phyloP scores from a whole-genome alignment of 2,113 vertebrate genomes.

The Clarias gariepinus region DNA sequence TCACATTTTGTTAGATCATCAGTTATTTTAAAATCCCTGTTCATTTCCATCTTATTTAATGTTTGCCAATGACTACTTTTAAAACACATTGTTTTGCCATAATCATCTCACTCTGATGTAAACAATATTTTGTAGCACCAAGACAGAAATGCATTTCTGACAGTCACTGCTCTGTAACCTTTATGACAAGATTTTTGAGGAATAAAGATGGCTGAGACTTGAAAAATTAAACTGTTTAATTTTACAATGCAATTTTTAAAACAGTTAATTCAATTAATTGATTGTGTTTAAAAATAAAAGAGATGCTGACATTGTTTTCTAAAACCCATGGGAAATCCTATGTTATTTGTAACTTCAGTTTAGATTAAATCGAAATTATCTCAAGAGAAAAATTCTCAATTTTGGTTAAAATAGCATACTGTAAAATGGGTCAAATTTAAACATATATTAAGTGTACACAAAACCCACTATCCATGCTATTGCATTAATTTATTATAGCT shows the following conservation, averaged over 20 bases:
- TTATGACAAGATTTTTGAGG: conserved; percentile 11
- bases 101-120: conserved; percentile 17
- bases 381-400: not conserved
- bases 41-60: conserved; percentile 18
- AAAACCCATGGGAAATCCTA: no score
- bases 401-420: not conserved
- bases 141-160: conserved; percentile 34
- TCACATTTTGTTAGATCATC: conserved; percentile 6
- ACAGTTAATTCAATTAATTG: not conserved
- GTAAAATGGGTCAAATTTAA: not conserved
- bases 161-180: conserved; percentile 19
- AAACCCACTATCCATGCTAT: not conserved
- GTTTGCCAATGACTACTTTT: conserved; percentile 31
- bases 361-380: not conserved
- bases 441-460: not conserved
- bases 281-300: no score
- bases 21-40: not conserved
- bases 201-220: conserved; percentile 15
- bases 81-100: conserved; percentile 32
- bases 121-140: conserved; percentile 41
- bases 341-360: not conserved
- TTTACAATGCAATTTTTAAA: not conserved
- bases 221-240: no score
- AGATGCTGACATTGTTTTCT: no score
- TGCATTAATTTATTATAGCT: not conserved